Conservation (phyloP, 2,113 vertebrate genomes). For the Todiramphus chloris region DNA sequence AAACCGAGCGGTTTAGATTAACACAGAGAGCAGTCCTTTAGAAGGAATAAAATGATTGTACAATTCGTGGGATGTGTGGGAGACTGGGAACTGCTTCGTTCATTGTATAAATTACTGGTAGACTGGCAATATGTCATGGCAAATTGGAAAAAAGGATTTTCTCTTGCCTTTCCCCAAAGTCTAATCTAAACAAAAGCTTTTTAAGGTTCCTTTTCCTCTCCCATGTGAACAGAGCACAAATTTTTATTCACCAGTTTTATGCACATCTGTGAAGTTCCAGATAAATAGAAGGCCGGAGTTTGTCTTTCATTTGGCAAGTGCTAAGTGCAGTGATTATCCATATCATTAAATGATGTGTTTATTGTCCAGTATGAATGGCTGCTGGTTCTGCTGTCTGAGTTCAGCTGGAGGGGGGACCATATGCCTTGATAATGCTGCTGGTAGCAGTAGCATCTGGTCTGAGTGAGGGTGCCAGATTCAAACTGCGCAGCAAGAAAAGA, state of each 20-base stretch:
- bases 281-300: background rate
- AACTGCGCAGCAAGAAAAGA: background rate
- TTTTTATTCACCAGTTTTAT: background rate
- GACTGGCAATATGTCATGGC: background rate
- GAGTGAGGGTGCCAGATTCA: background rate
- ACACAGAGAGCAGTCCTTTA: background rate
- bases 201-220: background rate
- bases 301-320: background rate
- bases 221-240: background rate
- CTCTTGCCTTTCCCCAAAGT: background rate
- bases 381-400: background rate
- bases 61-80: fast-evolving
- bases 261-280: background rate
- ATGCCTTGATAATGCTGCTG: background rate
- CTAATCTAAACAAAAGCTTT: background rate
- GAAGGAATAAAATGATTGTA: background rate
- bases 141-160: background rate
- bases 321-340: background rate
- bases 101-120: background rate
- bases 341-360: background rate
- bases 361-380: background rate
- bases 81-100: background rate
- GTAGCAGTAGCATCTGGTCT: background rate
- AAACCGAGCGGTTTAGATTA: fast-evolving
- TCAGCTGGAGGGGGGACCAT: background rate